phyloP scores from a whole-genome alignment of 2,888 invertebrate genomes.

The Cepaea hortensis region DNA sequence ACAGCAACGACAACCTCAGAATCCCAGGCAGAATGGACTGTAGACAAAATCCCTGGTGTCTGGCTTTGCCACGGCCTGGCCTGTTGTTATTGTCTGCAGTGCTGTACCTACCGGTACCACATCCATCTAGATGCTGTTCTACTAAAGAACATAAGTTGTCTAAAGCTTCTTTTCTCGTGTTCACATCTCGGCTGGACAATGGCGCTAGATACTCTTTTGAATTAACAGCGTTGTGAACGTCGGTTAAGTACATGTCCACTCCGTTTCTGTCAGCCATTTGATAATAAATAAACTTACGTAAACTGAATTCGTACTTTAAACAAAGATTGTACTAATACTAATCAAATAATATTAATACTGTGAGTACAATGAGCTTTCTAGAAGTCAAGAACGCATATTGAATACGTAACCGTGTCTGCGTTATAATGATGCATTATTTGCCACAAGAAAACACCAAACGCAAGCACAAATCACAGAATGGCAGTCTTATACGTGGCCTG shows the following conservation, averaged over 20 bases:
- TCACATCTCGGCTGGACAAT: slow-evolving; percentile 54
- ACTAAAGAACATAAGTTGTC: slow-evolving; percentile 51
- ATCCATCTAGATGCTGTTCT: slow-evolving; percentile 61
- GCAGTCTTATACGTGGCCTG: not conserved
- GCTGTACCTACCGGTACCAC: slow-evolving; percentile 50
- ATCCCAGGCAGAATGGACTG: slow-evolving; percentile 79
- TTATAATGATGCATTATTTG: not conserved
- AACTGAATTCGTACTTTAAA: not conserved
- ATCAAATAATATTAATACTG: not conserved
- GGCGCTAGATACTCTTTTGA: slow-evolving; percentile 54
- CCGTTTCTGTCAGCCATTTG: slow-evolving; percentile 1
- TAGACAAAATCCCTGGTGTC: slow-evolving; percentile 77
- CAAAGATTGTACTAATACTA: too few relatives aligned
- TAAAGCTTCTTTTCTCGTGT: slow-evolving; percentile 52
- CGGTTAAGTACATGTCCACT: not conserved
- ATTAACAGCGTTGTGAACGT: slow-evolving; percentile 33
- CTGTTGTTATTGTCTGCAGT: slow-evolving; percentile 44
- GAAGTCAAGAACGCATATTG: not conserved
- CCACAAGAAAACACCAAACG: too few relatives aligned
- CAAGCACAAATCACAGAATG: not conserved
- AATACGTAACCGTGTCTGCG: not conserved
- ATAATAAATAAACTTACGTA: not conserved
- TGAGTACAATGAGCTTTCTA: not conserved
- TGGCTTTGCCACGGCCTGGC: slow-evolving; percentile 39
- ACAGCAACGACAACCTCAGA: slow-evolving; percentile 80